A percentile compares a stretch with the other conserved stretches of the same genome.
Evolutionary conservation across 2,888 invertebrate species (phyloP).

Genomic region (Agrochola circellaris): DNA sequence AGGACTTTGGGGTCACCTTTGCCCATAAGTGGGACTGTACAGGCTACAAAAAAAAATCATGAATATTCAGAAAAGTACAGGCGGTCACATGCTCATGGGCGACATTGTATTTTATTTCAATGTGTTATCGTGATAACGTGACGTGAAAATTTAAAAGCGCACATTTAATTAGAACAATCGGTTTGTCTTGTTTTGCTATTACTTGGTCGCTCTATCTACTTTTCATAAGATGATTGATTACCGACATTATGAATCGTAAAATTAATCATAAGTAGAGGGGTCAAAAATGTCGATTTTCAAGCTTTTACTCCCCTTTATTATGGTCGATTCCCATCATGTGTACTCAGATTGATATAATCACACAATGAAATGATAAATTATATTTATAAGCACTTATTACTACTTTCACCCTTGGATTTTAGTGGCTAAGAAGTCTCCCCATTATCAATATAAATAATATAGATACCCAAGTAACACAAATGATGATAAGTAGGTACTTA

Average conservation of each 20-base stretch:
- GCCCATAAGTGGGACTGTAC: background rate
- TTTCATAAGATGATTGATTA: conserved; percentile 20
- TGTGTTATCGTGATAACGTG: background rate
- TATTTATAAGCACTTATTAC: background rate
- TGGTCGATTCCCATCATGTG: background rate
- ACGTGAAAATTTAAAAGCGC: background rate
- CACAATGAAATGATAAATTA: background rate
- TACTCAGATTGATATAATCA: background rate
- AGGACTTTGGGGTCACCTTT: background rate
- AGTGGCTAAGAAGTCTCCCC: background rate
- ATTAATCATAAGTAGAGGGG: background rate
- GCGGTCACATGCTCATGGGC: too few species aligned
- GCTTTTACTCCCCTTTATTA: background rate
- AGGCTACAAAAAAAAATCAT: background rate
- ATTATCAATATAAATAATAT: background rate
- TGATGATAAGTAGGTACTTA: too few species aligned
- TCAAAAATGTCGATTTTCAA: background rate
- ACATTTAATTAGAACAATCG: background rate
- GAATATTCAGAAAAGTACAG: too few species aligned
- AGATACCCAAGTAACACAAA: background rate
- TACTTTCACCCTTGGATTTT: background rate
- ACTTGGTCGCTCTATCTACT: background rate
- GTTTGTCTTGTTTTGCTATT: background rate
- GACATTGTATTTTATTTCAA: background rate
- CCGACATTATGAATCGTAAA: background rate